phyloP scores from a whole-genome alignment of 37 sponge, comb jelly and placozoan genomes.

The Haliclona indistincta region DNA sequence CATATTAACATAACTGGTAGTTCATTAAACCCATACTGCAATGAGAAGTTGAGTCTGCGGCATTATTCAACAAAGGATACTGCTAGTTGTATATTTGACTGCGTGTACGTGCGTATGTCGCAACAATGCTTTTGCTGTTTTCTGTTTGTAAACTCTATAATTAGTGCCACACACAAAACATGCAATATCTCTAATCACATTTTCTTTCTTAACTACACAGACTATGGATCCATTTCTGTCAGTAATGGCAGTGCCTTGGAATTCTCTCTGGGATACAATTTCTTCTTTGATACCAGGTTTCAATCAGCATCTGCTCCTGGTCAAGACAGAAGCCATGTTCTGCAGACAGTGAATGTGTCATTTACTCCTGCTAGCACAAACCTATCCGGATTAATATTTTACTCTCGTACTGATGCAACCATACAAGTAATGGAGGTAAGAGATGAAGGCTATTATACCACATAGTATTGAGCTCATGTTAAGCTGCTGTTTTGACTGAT shows the following conservation, averaged over 20 bases:
- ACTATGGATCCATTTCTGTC: conserved; percentile 4
- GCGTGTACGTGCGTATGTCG: neutral
- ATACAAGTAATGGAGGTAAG: conserved; percentile 44
- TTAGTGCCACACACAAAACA: neutral
- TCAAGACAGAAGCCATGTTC: neutral
- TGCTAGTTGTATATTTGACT: too few relatives aligned
- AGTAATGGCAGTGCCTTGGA: neutral
- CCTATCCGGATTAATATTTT: conserved; percentile 13
- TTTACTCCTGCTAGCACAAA: conserved; percentile 22
- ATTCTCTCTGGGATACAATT: neutral
- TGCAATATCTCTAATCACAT: too few relatives aligned
- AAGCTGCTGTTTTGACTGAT: too few relatives aligned
- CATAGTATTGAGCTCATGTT: too few relatives aligned
- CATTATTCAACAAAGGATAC: too few relatives aligned
- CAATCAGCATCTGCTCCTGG: too few relatives aligned
- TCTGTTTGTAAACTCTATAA: neutral
- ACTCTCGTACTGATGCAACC: conserved; percentile 32
- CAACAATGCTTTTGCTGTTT: neutral
- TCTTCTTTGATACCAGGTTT: neutral
- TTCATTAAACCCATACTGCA: too few relatives aligned
- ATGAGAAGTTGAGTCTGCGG: too few relatives aligned
- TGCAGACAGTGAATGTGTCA: conserved; percentile 28
- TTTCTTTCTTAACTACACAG: too few relatives aligned
- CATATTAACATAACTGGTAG: too few relatives aligned
- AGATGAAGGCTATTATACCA: too few relatives aligned